phyloP scores from a whole-genome alignment of 2,113 vertebrate species.

The Bathybates hornii region DNA sequence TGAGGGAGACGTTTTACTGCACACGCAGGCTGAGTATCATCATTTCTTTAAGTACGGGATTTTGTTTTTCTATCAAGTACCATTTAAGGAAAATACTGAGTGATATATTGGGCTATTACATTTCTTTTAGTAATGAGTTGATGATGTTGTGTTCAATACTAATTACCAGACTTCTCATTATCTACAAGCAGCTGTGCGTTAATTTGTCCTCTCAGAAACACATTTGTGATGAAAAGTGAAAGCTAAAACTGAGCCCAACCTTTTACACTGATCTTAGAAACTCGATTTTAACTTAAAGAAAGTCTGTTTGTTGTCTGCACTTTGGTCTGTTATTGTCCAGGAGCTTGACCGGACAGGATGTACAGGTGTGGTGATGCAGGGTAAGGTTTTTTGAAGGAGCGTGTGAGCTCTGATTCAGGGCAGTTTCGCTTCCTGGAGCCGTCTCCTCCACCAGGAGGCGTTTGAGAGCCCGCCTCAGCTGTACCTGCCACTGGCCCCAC shows the following conservation, averaged over 20 bases:
- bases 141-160: not conserved
- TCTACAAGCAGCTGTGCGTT: not conserved
- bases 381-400: fast-evolving
- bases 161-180: not conserved
- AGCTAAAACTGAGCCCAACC: not conserved
- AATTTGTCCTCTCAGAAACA: not conserved
- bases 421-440: not conserved
- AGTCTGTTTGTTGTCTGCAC: not conserved
- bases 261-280: not conserved
- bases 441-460: slow-evolving; percentile 55
- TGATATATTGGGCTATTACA: not conserved
- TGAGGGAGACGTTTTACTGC: not conserved
- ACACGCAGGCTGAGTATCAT: not conserved
- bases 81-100: not conserved
- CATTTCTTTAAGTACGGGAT: not conserved
- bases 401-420: fast-evolving
- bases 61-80: not conserved
- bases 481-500: slow-evolving; percentile 44
- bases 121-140: not conserved
- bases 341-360: not conserved
- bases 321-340: not conserved
- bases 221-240: not conserved
- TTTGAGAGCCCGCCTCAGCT: not conserved
- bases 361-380: fast-evolving
- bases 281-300: not conserved